Evolutionary conservation across 2,113 vertebrate genomes (phyloP), one percentile per base, ranked within the genome.

Genomic region (Oncorhynchus mykiss): DNA sequence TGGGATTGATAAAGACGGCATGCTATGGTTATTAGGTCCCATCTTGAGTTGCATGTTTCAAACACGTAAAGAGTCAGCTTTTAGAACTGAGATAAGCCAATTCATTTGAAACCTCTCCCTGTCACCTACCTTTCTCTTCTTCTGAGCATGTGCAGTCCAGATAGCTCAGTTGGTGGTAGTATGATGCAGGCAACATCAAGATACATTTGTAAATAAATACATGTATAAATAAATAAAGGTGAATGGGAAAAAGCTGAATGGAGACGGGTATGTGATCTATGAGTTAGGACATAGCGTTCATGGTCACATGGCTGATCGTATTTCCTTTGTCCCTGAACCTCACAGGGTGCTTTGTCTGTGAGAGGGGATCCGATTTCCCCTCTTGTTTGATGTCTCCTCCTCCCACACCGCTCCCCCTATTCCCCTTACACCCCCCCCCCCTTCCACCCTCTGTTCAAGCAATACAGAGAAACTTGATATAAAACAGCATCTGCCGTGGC

Each of bases 331-430:
- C 87, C 84, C 82, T 69, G 81, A 87, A 75, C 74, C 80, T 77
- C 76, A 73, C 75, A 59, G 77, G 79, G 59, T 7, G 77, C 88
- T 90, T 88, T 91, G 85, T 89, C 59, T 80, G 72, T 71, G 71
- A 71, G 70, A 80, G 65, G 78, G 75, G 88, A 87, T 91, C 85
- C 75, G 14, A 87, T 92, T 92, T 87, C 90, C 85, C 84, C 5
- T 72, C 67, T 59, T 71, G 81, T 93, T 92, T 91, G 86, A 92
- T 87, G 87, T 90, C 86, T 79, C 87, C 84, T 84, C 89, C 89
- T 82, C 87, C 88, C 85, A 86, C 74, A 75, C 80, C 73, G 75
- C 73, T 70, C 20, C 16, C 25, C 54, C 64, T 75, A 34, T 57
- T 70, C 20, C 18, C 18, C 29, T n/a, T 48, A 54, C 76, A 71